Evolutionary conservation across 92 coral and sea anemone genomes (phyloP).

Genomic region (Pocillopora meandrina): DNA sequence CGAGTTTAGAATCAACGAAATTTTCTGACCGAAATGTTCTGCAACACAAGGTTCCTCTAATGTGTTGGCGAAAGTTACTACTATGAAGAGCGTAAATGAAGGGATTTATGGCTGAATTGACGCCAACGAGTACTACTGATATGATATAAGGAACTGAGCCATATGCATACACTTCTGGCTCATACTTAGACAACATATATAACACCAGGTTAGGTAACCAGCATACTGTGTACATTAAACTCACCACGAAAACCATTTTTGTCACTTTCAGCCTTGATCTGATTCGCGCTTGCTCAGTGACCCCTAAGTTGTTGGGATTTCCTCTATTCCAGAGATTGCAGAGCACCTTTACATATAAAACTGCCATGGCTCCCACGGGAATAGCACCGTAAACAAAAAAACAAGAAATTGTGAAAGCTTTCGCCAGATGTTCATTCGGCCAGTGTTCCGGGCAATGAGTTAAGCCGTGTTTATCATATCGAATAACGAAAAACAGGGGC

Average conservation of each 20-base stretch:
- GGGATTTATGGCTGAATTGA: constrained; percentile 84
- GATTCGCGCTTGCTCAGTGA: constrained; percentile 53
- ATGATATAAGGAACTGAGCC: constrained; percentile 50
- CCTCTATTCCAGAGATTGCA: constrained; percentile 65
- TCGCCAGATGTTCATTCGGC: constrained; percentile 27
- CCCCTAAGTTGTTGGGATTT: constrained; percentile 36
- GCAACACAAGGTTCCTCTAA: constrained; percentile 58
- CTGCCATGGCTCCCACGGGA: constrained; percentile 63
- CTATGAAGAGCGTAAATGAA: constrained; percentile 84
- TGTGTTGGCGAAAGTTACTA: constrained; percentile 67
- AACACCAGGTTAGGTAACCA: constrained; percentile 70
- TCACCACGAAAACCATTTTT: constrained; percentile 65
- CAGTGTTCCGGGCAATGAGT: constrained; percentile 20
- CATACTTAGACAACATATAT: constrained; percentile 63
- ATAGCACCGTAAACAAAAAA: constrained; percentile 62
- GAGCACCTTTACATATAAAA: constrained; percentile 57
- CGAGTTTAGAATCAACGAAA: constrained; percentile 55
- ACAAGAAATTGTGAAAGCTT: constrained; percentile 68
- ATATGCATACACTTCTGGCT: constrained; percentile 51
- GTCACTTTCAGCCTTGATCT: constrained; percentile 69
- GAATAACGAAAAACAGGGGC: constrained; percentile 19
- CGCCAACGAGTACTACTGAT: constrained; percentile 66
- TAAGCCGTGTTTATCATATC: background rate
- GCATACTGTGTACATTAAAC: constrained; percentile 61
- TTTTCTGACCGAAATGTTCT: constrained; percentile 44